Percentiles rank a stretch among this genome's conserved stretches.
Conservation (phyloP, 37 sponge, comb jelly and placozoan species). For the Eunapius fragilis region DNA sequence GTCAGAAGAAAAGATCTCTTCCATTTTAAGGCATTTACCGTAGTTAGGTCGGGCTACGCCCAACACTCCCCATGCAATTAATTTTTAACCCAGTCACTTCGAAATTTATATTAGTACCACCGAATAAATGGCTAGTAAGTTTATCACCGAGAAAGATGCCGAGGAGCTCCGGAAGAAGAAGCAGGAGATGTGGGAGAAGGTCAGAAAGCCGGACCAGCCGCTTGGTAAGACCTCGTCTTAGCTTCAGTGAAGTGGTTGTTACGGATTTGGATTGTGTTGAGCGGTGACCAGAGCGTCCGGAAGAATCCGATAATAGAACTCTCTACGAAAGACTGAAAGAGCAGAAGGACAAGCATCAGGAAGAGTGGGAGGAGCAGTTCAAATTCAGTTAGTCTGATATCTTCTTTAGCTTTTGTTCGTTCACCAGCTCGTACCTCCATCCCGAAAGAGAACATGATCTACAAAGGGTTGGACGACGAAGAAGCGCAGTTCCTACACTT, state of each 20-base stretch:
- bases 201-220: conserved; percentile 69
- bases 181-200: conserved; percentile 90
- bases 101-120: background rate
- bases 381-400: conserved; percentile 76
- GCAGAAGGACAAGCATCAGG: conserved; percentile 80
- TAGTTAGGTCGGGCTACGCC: background rate
- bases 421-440: background rate
- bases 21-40: no score
- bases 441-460: conserved; percentile 86
- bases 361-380: conserved; percentile 82
- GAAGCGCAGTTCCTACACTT: conserved; percentile 73
- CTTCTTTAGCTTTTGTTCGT: background rate
- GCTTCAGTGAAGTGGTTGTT: background rate
- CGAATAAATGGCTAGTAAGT: background rate
- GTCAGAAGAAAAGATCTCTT: no score
- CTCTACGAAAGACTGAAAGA: conserved; percentile 80
- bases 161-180: conserved; percentile 73
- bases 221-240: conserved; percentile 32
- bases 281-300: conserved; percentile 66
- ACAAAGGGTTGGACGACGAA: conserved; percentile 88
- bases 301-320: conserved; percentile 70
- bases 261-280: background rate
- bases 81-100: background rate
- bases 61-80: background rate
- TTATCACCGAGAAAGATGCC: conserved; percentile 76